Percentiles rank a stretch among this genome's conserved stretches.
These are phyloP conservation scores for Antechinus stuartii DNA, from an alignment of 2,113 vertebrate genomes.

Conservation along the genomic window DNA sequence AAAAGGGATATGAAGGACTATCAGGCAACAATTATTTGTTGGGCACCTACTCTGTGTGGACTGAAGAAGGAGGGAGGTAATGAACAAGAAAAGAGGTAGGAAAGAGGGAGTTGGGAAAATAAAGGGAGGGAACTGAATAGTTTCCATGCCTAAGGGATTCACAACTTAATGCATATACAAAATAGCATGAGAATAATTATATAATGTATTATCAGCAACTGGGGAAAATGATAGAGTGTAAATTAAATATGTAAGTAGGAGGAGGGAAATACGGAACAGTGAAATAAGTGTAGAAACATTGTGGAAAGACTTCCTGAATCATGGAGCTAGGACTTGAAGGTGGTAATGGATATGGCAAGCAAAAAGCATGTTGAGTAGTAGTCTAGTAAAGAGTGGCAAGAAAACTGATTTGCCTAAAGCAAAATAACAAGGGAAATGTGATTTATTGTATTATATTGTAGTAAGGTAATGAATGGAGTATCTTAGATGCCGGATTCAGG, in stretches of 20 bases:
- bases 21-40: neutral
- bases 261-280: neutral
- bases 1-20: neutral
- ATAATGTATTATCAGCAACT: neutral
- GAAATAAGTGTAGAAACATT: neutral
- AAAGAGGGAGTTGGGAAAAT: neutral
- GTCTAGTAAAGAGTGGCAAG: neutral
- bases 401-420: neutral
- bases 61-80: neutral
- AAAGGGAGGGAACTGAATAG: neutral
- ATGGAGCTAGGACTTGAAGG: neutral
- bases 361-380: neutral
- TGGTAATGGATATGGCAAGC: neutral
- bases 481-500: neutral
- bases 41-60: neutral
- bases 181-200: neutral
- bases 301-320: neutral
- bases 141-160: neutral
- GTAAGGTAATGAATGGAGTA: neutral
- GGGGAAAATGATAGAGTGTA: neutral
- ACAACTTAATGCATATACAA: neutral
- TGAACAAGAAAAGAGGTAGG: neutral
- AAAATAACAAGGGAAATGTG: neutral
- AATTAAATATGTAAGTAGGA: neutral
- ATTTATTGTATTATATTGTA: neutral